Evolutionary conservation across 2,888 invertebrate species (phyloP).

Genomic region (Eupithecia pulchellata): DNA sequence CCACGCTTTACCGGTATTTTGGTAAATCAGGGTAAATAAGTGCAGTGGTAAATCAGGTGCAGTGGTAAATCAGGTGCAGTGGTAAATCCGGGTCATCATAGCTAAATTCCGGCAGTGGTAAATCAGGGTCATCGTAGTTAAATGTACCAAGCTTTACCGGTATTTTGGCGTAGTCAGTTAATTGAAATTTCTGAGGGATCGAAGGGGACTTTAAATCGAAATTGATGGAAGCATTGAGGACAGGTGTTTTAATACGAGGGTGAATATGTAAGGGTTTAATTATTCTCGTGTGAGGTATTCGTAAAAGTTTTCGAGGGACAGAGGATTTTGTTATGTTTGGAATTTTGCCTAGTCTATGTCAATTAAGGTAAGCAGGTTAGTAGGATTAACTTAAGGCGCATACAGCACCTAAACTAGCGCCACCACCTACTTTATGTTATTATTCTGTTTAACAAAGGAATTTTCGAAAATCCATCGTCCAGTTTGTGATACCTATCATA

Average conservation of each 20-base stretch:
- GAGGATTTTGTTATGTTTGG: background rate
- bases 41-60: background rate
- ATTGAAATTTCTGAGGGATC: slow-evolving; percentile 5
- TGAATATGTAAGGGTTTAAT: background rate
- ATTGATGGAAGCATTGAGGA: slow-evolving; percentile 16
- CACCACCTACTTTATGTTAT: too few relatives aligned
- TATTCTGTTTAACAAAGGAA: too few relatives aligned
- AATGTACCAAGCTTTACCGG: slow-evolving; percentile 3
- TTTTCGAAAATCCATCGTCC: too few relatives aligned
- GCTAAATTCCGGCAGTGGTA: background rate
- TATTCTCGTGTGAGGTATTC: slow-evolving; percentile 2
- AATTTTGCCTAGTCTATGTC: background rate
- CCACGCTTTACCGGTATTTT: slow-evolving; percentile 1
- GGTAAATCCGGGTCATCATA: too few relatives aligned
- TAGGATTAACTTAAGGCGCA: too few relatives aligned
- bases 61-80: background rate
- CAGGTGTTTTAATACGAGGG: slow-evolving; percentile 10
- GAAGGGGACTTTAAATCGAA: slow-evolving; percentile 20
- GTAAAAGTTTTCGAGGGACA: background rate
- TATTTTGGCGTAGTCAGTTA: slow-evolving; percentile 4
- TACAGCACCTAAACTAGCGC: too few relatives aligned
- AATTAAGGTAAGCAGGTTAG: too few relatives aligned
- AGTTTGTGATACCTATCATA: too few relatives aligned
- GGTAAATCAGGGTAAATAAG: too few relatives aligned
- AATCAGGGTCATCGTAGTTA: background rate